phyloP scores from a whole-genome alignment of 2,113 vertebrate genomes.

The Chaetura pelagica region DNA sequence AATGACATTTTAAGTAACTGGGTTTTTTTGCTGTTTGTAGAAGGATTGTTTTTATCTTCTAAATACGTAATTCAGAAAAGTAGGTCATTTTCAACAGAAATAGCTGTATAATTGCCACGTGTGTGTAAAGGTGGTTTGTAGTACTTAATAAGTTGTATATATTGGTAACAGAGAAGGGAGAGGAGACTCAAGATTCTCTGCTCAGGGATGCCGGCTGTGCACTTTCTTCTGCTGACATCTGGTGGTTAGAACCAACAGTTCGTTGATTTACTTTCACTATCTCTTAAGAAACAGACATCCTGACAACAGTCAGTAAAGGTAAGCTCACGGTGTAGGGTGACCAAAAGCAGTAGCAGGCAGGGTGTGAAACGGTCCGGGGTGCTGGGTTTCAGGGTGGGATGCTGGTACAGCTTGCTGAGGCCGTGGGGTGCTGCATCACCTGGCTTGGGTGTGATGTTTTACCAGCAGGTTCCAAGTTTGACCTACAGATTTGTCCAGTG shows the following conservation, averaged over 20 bases:
- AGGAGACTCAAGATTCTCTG: not conserved
- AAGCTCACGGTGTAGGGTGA: rapidly evolving
- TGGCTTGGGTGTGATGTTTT: not conserved
- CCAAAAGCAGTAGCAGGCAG: rapidly evolving
- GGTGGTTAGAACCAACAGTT: conserved; percentile 54
- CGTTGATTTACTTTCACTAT: not conserved
- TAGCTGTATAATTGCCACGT: too few species aligned
- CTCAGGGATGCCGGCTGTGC: not conserved
- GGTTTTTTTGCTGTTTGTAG: not conserved
- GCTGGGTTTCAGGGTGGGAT: rapidly evolving
- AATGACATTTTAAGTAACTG: not conserved
- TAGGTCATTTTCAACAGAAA: not conserved
- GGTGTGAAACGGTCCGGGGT: rapidly evolving
- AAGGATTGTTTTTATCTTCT: not conserved
- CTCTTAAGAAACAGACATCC: not conserved
- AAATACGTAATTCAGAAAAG: not conserved
- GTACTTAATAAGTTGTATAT: not conserved
- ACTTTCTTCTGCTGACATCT: conserved; percentile 80
- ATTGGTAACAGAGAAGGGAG: not conserved
- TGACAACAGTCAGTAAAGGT: not conserved
- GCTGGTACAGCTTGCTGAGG: too few species aligned
- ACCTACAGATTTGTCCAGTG: rapidly evolving
- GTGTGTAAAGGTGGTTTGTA: not conserved
- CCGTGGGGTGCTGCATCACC: not conserved
- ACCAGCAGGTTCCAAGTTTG: not conserved